Conservation (phyloP, 1,140 invertebrate species). For the Gonatopus flavifemur region DNA sequence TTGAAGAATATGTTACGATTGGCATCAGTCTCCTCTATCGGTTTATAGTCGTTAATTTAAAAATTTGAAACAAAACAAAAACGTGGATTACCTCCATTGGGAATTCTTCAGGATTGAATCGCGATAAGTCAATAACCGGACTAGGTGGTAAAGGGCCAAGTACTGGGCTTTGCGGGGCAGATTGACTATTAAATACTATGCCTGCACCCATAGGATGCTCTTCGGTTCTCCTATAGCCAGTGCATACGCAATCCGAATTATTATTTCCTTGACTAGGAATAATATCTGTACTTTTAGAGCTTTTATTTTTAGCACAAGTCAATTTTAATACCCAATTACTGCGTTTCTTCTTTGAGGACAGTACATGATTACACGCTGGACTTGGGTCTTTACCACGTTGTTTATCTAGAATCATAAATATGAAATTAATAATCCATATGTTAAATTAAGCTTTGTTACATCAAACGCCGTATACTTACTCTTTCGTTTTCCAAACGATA, state of each 20-base stretch:
- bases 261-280: slow-evolving; percentile 52
- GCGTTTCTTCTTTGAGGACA: slow-evolving; percentile 60
- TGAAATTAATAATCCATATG: no score
- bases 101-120: slow-evolving; percentile 65
- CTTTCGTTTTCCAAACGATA: slow-evolving; percentile 54
- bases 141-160: slow-evolving; percentile 47
- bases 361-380: slow-evolving; percentile 51
- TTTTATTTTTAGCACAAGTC: slow-evolving; percentile 62
- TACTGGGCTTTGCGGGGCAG: slow-evolving; percentile 46
- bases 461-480: slow-evolving; percentile 19
- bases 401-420: slow-evolving; percentile 36
- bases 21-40: no score
- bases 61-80: no score
- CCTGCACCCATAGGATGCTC: slow-evolving; percentile 60
- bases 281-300: slow-evolving; percentile 56
- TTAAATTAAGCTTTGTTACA: neutral
- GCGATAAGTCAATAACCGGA: slow-evolving; percentile 63
- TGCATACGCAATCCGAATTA: slow-evolving; percentile 64
- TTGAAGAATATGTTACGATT: neutral
- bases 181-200: slow-evolving; percentile 57
- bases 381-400: slow-evolving; percentile 52
- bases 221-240: slow-evolving; percentile 63
- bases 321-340: slow-evolving; percentile 67
- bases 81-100: slow-evolving; percentile 55
- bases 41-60: neutral